phyloP scores from a whole-genome alignment of 2,888 invertebrate genomes.

The Synergus laeviventris region DNA sequence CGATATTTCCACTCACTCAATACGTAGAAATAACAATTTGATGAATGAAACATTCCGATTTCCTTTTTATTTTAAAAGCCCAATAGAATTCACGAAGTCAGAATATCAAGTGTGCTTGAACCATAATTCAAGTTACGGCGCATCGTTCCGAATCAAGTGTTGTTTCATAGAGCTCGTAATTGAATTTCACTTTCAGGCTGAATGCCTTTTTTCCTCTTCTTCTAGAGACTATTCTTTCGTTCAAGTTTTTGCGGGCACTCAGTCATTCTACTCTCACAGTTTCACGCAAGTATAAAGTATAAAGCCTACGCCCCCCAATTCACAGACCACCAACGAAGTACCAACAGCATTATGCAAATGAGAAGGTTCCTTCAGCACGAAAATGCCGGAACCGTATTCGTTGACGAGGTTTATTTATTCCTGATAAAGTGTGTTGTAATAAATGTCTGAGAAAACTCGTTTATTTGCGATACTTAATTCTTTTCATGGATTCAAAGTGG shows the following conservation, averaged over 20 bases:
- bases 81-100: constrained; percentile 16
- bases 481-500: background rate
- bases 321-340: constrained; percentile 58
- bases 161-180: constrained; percentile 39
- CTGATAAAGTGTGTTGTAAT: constrained; percentile 51
- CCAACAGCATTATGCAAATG: constrained; percentile 71
- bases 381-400: constrained; percentile 57
- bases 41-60: background rate
- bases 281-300: constrained; percentile 60
- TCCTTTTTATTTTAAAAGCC: constrained; percentile 1
- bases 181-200: constrained; percentile 37
- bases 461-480: constrained; percentile 27
- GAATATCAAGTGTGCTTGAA: constrained; percentile 37
- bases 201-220: constrained; percentile 25
- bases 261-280: constrained; percentile 63
- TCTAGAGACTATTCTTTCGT: constrained; percentile 38
- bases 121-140: constrained; percentile 34
- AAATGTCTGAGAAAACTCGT: constrained; percentile 50
- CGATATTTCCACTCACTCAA: background rate
- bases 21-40: background rate
- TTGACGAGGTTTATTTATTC: constrained; percentile 52
- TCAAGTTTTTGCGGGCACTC: constrained; percentile 48
- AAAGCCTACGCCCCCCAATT: constrained; percentile 46
- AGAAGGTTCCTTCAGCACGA: constrained; percentile 64
- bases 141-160: constrained; percentile 37